Evolutionary conservation across 2,797 vertebrate species (phyloP), one percentile per base, ranked within the genome.

Genomic region (Spinus pinus): DNA sequence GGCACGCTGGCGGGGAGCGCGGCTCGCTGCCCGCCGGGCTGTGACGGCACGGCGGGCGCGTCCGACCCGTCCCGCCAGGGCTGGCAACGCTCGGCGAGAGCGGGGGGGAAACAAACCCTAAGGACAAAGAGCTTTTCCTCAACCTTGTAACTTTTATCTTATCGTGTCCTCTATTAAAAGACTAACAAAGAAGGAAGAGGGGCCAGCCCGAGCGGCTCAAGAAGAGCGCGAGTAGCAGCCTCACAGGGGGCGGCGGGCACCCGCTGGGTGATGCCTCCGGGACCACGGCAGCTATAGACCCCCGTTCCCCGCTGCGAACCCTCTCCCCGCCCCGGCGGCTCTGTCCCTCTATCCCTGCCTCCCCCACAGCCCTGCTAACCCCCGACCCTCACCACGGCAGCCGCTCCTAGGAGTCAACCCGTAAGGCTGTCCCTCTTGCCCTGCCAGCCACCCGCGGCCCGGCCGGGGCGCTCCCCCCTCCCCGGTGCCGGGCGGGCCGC

Each of bases 1-100:
- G 14, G 33, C 6, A 1, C 13, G 2, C 20, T 0, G 5, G 20
- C 4, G 35, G 31, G 27, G 47, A 66, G 39, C 53, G 11, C 10
- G 30, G 54, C 31, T 66, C 39, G 21, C 65, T 1, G 57, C 37
- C 27, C 65, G 19, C 10, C 56, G 0, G 70, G 41, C 54, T 35
- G 44, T 2, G 6, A 2, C 0, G 3, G 51, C 65, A 39, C 3
- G 0, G 71, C 53, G 37, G 19, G 22, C 15, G 62, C 70, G 14
- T 24, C 78, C 56, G 4, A 24, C 42, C 47, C 78, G n/a, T n/a
- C 49, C 86, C 3, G 64, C 35, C 5, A 50, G 35, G 1, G 56
- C 85, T 1, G 53, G 7, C 4, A 25, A 5, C 74, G 0, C 3
- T 3, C 57, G 19, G 6, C 2, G 3, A 4, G 5, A 16, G 20